Evolutionary conservation across 2,113 vertebrate genomes (phyloP).

Genomic region (Drymodes brunneopygia): DNA sequence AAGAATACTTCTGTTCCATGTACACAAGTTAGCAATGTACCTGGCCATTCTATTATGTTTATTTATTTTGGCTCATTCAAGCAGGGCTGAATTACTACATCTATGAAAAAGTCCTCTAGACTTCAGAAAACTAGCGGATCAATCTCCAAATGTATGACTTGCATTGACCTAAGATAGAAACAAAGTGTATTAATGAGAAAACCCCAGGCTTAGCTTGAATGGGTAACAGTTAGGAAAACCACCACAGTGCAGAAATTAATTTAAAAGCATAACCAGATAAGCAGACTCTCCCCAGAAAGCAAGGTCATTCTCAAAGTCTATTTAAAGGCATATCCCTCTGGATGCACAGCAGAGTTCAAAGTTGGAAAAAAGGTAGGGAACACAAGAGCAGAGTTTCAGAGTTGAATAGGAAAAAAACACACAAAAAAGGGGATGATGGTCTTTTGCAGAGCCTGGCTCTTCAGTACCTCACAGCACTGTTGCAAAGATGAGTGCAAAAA

Average conservation of each 20-base stretch:
- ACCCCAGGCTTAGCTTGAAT: not conserved
- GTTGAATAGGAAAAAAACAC: not conserved
- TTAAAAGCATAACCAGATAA: not conserved
- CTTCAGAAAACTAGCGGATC: not conserved
- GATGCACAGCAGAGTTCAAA: not conserved
- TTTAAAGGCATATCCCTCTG: not conserved
- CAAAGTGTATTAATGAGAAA: not conserved
- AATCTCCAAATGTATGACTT: not conserved
- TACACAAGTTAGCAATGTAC: not conserved
- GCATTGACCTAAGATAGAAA: not conserved
- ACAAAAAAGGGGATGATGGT: not conserved
- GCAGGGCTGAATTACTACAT: not conserved
- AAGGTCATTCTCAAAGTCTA: not conserved
- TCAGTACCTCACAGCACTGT: not conserved
- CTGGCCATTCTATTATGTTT: not conserved
- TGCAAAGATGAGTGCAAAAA: not conserved
- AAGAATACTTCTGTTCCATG: not conserved
- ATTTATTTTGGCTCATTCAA: not conserved
- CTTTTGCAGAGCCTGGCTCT: not conserved
- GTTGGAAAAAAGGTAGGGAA: not conserved
- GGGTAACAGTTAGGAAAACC: not conserved
- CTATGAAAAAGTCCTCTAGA: not conserved
- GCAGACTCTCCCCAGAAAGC: not conserved
- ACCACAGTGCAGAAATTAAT: not conserved
- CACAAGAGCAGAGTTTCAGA: not conserved